Percentiles rank a stretch among this genome's conserved stretches.
Evolutionary conservation across 1,140 invertebrate genomes (phyloP).

Genomic region (Heliconius melpomene): DNA sequence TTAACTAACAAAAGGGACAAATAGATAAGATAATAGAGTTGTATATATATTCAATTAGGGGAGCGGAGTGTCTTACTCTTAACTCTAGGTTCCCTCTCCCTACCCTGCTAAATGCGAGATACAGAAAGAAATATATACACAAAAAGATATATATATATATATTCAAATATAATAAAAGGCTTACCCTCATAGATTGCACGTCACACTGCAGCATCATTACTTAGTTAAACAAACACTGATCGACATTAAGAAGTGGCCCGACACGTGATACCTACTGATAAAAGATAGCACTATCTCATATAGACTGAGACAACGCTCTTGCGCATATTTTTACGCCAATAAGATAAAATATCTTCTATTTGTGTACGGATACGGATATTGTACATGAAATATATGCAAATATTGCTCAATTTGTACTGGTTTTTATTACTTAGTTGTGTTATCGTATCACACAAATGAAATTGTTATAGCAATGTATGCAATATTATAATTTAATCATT

Average conservation of each 20-base stretch:
- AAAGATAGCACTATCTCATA: slow-evolving; percentile 26
- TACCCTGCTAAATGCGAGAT: too few relatives aligned
- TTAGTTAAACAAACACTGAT: slow-evolving; percentile 21
- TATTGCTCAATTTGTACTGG: not conserved
- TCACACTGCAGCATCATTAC: slow-evolving; percentile 55
- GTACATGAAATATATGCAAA: not conserved
- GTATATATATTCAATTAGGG: not conserved
- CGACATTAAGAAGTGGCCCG: slow-evolving; percentile 2
- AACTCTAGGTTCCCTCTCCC: too few relatives aligned
- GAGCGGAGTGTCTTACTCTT: too few relatives aligned
- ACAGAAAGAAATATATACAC: too few relatives aligned
- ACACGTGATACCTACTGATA: slow-evolving; percentile 27
- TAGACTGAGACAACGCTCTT: not conserved
- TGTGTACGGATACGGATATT: not conserved
- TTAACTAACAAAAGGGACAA: too few relatives aligned
- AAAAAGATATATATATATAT: too few relatives aligned
- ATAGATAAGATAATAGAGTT: too few relatives aligned
- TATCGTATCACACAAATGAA: too few relatives aligned
- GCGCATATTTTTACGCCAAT: slow-evolving; percentile 7
- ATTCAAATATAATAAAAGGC: slow-evolving; percentile 26
- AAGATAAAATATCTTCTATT: slow-evolving; percentile 14
- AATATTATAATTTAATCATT: too few relatives aligned
- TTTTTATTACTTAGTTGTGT: not conserved
- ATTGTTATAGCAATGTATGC: too few relatives aligned
- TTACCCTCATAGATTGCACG: slow-evolving; percentile 49